phyloP scores from a whole-genome alignment of 2,888 invertebrate genomes.

The Hermaeophaga mercurialis region DNA sequence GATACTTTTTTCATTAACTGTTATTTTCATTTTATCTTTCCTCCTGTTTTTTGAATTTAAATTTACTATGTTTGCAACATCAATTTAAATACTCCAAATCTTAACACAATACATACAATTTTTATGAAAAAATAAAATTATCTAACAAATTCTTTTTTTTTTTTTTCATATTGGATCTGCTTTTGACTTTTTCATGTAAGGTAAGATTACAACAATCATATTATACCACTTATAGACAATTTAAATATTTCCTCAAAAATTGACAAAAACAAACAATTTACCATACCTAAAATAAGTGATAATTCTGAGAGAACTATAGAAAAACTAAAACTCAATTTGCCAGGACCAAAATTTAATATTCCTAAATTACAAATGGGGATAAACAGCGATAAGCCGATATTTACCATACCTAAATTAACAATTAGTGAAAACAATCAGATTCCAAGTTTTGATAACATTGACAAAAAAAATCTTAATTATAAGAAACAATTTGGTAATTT shows the following conservation, averaged over 20 bases:
- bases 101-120: too few relatives aligned
- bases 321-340: conserved; percentile 1
- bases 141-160: conserved; percentile 37
- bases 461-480: neutral
- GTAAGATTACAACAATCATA: conserved; percentile 56
- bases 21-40: too few relatives aligned
- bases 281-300: conserved; percentile 30
- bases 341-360: conserved; percentile 25
- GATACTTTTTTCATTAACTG: too few relatives aligned
- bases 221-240: conserved; percentile 23
- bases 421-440: neutral
- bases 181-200: conserved; percentile 53
- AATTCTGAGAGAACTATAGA: conserved; percentile 6
- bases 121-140: too few relatives aligned
- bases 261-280: conserved; percentile 24
- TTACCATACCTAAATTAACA: conserved; percentile 4
- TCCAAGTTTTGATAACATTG: neutral
- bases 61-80: too few relatives aligned
- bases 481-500: conserved; percentile 35
- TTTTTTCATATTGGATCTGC: conserved; percentile 48
- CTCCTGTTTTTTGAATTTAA: too few relatives aligned
- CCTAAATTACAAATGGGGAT: conserved; percentile 24
- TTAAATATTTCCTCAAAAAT: conserved; percentile 7
- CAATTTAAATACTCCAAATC: too few relatives aligned
- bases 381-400: conserved; percentile 10